phyloP scores from a whole-genome alignment of 2,888 invertebrate species.

The Leucoma salicis region DNA sequence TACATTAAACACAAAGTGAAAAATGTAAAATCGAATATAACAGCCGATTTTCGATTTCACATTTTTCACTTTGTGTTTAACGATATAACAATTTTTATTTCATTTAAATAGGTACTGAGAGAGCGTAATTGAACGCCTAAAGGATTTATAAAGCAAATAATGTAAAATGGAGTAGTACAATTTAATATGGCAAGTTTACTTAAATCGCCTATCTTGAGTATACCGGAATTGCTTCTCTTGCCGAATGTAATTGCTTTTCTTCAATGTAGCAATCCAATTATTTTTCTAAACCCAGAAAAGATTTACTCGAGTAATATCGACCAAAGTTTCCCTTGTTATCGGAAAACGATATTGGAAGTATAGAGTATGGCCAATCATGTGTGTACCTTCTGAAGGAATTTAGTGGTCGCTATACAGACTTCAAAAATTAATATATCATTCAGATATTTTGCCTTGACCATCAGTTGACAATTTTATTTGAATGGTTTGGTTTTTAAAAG shows the following conservation, averaged over 20 bases:
- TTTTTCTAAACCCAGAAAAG: conserved; percentile 74
- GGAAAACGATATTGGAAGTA: conserved; percentile 65
- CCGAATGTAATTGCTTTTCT: conserved; percentile 73
- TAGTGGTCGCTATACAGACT: conserved; percentile 6
- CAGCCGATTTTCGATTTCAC: too few species aligned
- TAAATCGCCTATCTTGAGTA: conserved; percentile 63
- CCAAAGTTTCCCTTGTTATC: conserved; percentile 59
- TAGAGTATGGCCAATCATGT: conserved; percentile 35
- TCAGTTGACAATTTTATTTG: too few species aligned
- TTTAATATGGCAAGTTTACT: conserved; percentile 65
- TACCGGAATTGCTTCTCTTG: conserved; percentile 67
- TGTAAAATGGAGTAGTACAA: conserved; percentile 53
- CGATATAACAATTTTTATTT: conserved; percentile 44
- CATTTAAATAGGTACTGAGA: conserved; percentile 55
- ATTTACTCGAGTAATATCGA: conserved; percentile 57
- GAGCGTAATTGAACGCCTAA: conserved; percentile 56
- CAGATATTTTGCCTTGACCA: too few species aligned
- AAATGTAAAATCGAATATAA: too few species aligned
- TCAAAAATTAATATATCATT: conserved; percentile 17
- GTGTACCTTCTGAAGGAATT: conserved; percentile 10
- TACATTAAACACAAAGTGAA: too few species aligned
- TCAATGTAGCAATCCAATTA: conserved; percentile 74
- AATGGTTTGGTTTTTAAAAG: too few species aligned
- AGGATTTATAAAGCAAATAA: conserved; percentile 56
- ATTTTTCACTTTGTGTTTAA: too few species aligned